Percentiles rank a stretch among this genome's conserved stretches.
phyloP scores from a whole-genome alignment of 2,888 invertebrate genomes.

The Dicranocentrus wangi region DNA sequence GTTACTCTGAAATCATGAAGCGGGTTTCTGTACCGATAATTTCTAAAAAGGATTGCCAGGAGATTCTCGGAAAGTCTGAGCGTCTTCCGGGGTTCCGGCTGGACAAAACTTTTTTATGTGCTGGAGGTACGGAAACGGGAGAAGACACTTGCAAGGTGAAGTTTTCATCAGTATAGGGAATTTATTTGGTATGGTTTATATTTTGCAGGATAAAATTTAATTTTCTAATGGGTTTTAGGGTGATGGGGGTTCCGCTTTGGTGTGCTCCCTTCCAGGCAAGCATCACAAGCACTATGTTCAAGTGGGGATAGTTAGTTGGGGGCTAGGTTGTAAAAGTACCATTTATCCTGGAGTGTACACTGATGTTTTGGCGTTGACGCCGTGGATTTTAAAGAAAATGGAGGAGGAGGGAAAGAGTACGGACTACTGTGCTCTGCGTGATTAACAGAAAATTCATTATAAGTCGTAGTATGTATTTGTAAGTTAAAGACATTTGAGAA shows the following conservation, averaged over 20 bases:
- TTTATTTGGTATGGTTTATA: not conserved
- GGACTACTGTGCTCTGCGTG: not conserved
- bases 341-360: conserved; percentile 86
- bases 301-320: conserved; percentile 89
- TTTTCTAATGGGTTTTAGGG: conserved; percentile 77
- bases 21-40: conserved; percentile 84
- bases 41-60: conserved; percentile 78
- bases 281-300: conserved; percentile 78
- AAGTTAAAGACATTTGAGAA: no score
- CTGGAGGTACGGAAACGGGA: conserved; percentile 84
- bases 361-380: conserved; percentile 80
- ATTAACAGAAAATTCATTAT: not conserved
- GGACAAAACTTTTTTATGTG: conserved; percentile 83
- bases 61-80: conserved; percentile 80
- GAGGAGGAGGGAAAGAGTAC: conserved; percentile 27
- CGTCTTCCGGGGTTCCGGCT: conserved; percentile 81
- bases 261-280: conserved; percentile 80
- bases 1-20: conserved; percentile 80
- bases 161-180: no score
- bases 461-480: no score
- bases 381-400: conserved; percentile 79
- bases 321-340: conserved; percentile 83
- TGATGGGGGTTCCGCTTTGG: conserved; percentile 86
- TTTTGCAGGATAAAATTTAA: conserved; percentile 76
- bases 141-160: conserved; percentile 83